These are phyloP conservation scores for Passerina amoena DNA, from an alignment of 2,113 vertebrate species.

Conservation along the genomic window DNA sequence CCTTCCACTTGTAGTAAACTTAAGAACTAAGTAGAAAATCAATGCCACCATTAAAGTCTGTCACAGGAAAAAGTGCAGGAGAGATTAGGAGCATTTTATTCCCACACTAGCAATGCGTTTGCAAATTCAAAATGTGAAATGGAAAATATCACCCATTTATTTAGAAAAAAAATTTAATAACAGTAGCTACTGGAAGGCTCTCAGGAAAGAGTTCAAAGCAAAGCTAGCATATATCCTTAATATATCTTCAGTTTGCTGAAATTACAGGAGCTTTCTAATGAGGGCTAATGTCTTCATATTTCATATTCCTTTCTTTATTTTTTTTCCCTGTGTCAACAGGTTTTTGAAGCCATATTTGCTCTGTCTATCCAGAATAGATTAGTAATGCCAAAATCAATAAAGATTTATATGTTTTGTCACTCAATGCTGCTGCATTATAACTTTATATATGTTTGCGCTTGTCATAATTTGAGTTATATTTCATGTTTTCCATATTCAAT, in stretches of 20 bases:
- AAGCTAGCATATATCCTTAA: background rate
- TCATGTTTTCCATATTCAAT: background rate
- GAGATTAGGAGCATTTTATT: background rate
- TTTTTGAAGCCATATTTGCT: background rate
- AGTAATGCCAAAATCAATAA: background rate
- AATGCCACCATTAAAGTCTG: background rate
- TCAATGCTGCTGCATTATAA: background rate
- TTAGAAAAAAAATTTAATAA: background rate
- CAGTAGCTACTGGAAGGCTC: background rate
- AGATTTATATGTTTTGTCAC: background rate
- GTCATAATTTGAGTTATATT: background rate
- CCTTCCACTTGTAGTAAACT: background rate
- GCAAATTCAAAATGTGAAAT: background rate
- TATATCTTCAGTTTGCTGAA: background rate
- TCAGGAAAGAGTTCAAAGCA: background rate
- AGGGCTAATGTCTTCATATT: background rate
- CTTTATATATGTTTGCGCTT: background rate
- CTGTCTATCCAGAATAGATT: background rate
- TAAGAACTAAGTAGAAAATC: background rate
- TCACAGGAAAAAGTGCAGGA: background rate
- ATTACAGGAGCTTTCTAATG: background rate
- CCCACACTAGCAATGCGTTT: background rate
- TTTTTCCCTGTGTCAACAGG: fast-evolving
- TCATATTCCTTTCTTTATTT: background rate
- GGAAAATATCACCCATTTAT: background rate